phyloP scores from a whole-genome alignment of 2,797 vertebrate species.

The Rachycentron canadum region DNA sequence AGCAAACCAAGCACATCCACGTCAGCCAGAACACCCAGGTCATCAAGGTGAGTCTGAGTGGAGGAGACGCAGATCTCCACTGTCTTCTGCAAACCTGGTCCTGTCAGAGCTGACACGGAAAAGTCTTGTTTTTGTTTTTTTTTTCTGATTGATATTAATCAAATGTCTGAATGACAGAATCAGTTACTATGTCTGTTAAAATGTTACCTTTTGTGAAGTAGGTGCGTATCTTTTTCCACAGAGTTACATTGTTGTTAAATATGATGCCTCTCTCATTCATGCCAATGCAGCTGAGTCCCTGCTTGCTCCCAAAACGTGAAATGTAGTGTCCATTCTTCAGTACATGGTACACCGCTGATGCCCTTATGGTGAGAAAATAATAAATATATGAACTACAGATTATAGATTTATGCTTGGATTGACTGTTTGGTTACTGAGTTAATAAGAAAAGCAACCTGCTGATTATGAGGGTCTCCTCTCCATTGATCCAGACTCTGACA shows the following conservation, averaged over 20 bases:
- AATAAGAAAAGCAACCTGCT: conserved; percentile 89
- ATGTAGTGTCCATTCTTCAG: conserved; percentile 90
- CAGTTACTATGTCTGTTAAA: not conserved
- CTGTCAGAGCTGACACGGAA: conserved; percentile 88
- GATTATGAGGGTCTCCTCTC: conserved; percentile 94
- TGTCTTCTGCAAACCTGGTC: conserved; percentile 89
- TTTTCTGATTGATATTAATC: not conserved
- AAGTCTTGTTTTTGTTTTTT: not conserved
- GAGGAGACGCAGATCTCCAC: conserved; percentile 88
- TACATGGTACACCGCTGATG: conserved; percentile 91
- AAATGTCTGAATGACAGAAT: not conserved
- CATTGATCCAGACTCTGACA: conserved; percentile 94
- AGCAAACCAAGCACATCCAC: conserved; percentile 91
- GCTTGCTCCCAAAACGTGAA: conserved; percentile 92
- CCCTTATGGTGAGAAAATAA: conserved; percentile 73
- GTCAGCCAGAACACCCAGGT: conserved; percentile 73
- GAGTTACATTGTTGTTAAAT: conserved; percentile 91
- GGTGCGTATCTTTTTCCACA: conserved; percentile 90
- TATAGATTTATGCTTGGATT: not conserved
- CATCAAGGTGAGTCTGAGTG: conserved; percentile 87
- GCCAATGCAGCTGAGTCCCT: conserved; percentile 91
- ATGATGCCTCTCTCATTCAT: conserved; percentile 96
- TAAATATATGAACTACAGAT: not conserved
- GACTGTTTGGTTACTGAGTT: not conserved
- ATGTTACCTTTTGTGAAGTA: conserved; percentile 93